Conservation (phyloP, 2,888 invertebrate species). For the Tineola bisselliella region DNA sequence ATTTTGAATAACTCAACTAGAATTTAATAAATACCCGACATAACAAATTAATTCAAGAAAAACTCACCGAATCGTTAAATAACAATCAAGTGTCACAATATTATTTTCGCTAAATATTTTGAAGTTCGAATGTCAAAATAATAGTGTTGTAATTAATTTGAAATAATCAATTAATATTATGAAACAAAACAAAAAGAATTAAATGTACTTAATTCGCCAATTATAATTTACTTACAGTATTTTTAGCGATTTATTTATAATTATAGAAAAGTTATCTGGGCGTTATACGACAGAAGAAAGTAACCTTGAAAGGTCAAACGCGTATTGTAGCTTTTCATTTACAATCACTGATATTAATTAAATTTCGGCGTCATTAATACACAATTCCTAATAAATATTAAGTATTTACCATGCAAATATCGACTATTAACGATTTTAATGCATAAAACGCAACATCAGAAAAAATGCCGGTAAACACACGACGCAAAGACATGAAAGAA, state of each 20-base stretch:
- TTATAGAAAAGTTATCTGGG: background rate
- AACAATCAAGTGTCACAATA: too few species aligned
- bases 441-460: constrained; percentile 13
- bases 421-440: too few species aligned
- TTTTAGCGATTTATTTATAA: background rate
- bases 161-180: too few species aligned
- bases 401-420: background rate
- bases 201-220: too few species aligned
- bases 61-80: background rate
- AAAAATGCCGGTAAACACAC: background rate
- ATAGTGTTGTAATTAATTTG: background rate
- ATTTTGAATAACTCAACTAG: background rate
- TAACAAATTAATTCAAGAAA: background rate
- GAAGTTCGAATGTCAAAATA: background rate
- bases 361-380: background rate
- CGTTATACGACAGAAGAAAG: constrained; percentile 19
- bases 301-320: constrained; percentile 54
- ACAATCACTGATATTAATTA: background rate
- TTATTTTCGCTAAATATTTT: background rate
- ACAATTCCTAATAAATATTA: background rate
- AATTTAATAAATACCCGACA: background rate
- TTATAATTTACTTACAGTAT: too few species aligned
- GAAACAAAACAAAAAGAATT: too few species aligned
- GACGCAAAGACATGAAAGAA: background rate
- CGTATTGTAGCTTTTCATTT: background rate